Percentiles rank a stretch among this genome's conserved stretches.
phyloP scores from a whole-genome alignment of 2,797 vertebrate genomes.

The Uromys caudimaculatus region DNA sequence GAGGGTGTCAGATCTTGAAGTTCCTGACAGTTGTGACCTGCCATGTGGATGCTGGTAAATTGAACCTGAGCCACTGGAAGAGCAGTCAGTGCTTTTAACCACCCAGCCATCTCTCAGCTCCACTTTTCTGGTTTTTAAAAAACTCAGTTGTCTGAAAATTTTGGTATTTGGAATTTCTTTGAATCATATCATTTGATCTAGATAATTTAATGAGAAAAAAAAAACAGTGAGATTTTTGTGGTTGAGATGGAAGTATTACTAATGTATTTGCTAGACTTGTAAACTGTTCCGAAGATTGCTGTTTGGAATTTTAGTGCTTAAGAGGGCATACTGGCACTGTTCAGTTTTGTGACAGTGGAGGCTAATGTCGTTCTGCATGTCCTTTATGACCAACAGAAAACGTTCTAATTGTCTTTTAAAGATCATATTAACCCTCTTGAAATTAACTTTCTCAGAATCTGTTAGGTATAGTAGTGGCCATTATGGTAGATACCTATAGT shows the following conservation, averaged over 20 bases:
- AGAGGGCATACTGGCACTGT: neutral
- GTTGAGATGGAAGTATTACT: neutral
- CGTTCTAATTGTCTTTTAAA: conserved; percentile 35
- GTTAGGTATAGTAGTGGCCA: neutral
- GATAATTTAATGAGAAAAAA: conserved; percentile 6
- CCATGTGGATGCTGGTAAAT: neutral
- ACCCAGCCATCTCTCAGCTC: neutral
- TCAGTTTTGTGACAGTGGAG: neutral
- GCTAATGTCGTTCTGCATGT: conserved; percentile 28
- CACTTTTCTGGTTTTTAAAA: conserved; percentile 27
- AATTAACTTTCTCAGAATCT: conserved; percentile 30
- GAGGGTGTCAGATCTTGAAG: neutral
- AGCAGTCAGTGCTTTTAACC: neutral
- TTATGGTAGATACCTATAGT: neutral
- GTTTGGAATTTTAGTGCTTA: conserved; percentile 41
- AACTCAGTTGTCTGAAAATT: neutral
- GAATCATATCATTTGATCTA: conserved; percentile 42
- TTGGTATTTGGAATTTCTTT: conserved; percentile 44
- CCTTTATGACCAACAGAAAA: neutral
- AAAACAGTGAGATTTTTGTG: conserved; percentile 5
- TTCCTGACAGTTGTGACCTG: neutral
- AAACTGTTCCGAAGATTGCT: conserved; percentile 12
- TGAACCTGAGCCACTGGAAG: neutral
- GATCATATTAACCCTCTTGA: conserved; percentile 16
- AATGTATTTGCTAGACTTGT: neutral